These are phyloP conservation scores for Diogma glabrata DNA, from an alignment of 2,888 invertebrate genomes.

Conservation along the genomic window DNA sequence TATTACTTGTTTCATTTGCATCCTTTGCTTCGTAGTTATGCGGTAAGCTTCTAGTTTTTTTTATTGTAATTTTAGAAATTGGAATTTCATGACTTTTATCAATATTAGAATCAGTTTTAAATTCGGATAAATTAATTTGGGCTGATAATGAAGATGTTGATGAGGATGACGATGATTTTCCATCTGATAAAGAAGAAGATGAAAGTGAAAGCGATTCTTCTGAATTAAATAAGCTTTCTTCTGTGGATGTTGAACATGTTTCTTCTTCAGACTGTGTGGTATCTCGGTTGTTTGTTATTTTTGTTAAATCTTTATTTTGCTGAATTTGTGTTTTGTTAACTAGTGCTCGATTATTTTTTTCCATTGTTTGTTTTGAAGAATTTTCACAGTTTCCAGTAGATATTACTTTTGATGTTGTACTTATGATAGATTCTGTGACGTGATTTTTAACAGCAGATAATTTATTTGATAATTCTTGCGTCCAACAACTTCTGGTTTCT, in stretches of 20 bases:
- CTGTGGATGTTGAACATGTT: conserved; percentile 6
- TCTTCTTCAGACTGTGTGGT: conserved; percentile 2
- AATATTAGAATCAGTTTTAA: neutral
- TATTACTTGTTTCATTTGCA: neutral
- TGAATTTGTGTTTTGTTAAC: neutral
- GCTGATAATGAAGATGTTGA: conserved; percentile 2
- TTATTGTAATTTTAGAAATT: conserved; percentile 8
- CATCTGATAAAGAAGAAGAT: no score
- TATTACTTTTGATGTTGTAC: no score
- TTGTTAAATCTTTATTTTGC: neutral
- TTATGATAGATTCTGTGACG: no score
- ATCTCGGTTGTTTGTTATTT: neutral
- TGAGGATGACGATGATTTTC: conserved; percentile 4
- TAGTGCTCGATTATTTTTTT: neutral
- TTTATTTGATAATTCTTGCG: conserved; percentile 5
- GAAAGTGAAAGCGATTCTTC: conserved; percentile 7
- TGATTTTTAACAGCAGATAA: conserved; percentile 5
- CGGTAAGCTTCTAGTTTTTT: conserved; percentile 14
- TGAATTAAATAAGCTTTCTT: conserved; percentile 7
- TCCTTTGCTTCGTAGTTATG: conserved; percentile 7
- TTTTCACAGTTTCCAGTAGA: neutral
- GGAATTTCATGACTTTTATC: no score
- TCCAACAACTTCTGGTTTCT: neutral
- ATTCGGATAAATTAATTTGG: conserved; percentile 3
- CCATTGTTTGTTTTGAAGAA: neutral